These are phyloP conservation scores for Bradysia coprophila DNA, from an alignment of 1,140 invertebrate species.

Conservation along the genomic window DNA sequence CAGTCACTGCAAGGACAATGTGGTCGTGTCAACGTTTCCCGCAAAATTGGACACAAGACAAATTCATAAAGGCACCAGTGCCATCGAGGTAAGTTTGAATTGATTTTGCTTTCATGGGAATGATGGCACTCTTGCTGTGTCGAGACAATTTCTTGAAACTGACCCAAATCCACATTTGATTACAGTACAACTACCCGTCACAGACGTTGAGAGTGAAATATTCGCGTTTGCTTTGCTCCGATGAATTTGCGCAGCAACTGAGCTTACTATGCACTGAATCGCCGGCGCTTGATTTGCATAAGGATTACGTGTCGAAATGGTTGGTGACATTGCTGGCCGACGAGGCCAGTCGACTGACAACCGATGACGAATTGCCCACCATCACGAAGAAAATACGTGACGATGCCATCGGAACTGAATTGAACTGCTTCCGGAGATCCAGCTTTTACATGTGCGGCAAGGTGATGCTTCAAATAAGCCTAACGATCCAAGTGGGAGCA, in stretches of 20 bases:
- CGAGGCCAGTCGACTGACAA: neutral
- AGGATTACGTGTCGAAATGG: neutral
- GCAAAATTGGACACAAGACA: neutral
- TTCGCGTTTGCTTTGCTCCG: neutral
- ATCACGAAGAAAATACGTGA: neutral
- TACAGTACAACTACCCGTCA: neutral
- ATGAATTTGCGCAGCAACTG: neutral
- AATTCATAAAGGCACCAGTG: neutral
- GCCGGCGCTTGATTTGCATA: too few species aligned
- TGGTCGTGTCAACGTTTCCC: neutral
- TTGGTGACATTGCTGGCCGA: neutral
- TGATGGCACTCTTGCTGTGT: neutral
- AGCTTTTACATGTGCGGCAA: neutral
- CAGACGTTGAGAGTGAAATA: neutral
- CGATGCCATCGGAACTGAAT: neutral
- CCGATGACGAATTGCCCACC: neutral
- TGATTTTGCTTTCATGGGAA: neutral
- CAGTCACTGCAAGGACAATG: neutral
- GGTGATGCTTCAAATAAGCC: neutral
- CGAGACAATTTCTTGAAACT: neutral
- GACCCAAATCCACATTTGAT: neutral
- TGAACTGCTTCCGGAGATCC: neutral
- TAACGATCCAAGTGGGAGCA: neutral
- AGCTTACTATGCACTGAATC: neutral
- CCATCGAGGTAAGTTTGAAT: neutral